phyloP scores from a whole-genome alignment of 2,113 vertebrate genomes.

The Martes martes region DNA sequence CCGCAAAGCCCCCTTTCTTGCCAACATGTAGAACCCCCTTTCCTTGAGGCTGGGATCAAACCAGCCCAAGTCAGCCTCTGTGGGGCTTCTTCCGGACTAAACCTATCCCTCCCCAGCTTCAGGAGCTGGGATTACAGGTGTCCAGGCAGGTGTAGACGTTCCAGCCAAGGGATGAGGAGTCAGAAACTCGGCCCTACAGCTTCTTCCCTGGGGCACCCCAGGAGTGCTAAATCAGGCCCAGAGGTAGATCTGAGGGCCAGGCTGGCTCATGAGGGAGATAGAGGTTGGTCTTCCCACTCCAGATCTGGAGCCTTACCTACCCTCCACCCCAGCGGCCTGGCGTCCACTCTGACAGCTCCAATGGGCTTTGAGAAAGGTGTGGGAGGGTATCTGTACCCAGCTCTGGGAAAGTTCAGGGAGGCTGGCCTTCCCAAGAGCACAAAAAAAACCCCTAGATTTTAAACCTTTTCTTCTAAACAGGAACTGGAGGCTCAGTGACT shows the following conservation, averaged over 20 bases:
- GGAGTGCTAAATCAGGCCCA: accelerated
- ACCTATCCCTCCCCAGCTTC: neutral
- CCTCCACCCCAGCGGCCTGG: neutral
- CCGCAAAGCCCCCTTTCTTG: neutral
- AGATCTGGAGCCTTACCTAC: neutral
- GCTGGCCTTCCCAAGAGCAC: neutral
- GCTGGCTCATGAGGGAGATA: neutral
- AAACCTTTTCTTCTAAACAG: neutral
- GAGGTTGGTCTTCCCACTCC: neutral
- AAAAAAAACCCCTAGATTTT: neutral
- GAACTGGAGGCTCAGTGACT: neutral
- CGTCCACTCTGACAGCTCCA: neutral
- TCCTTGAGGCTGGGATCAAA: too few species aligned
- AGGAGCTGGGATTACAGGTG: neutral
- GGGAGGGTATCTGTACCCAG: neutral
- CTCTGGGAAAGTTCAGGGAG: neutral
- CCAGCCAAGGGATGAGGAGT: neutral
- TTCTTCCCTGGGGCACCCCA: too few species aligned
- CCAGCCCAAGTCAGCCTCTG: neutral
- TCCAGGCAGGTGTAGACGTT: neutral
- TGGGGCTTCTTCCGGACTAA: neutral
- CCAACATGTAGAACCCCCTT: neutral
- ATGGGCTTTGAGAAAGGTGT: neutral
- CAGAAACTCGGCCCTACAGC: neutral
- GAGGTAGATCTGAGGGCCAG: neutral